These are phyloP conservation scores for Aleadryas rufinucha DNA, from an alignment of 2,113 vertebrate species.

Conservation along the genomic window DNA sequence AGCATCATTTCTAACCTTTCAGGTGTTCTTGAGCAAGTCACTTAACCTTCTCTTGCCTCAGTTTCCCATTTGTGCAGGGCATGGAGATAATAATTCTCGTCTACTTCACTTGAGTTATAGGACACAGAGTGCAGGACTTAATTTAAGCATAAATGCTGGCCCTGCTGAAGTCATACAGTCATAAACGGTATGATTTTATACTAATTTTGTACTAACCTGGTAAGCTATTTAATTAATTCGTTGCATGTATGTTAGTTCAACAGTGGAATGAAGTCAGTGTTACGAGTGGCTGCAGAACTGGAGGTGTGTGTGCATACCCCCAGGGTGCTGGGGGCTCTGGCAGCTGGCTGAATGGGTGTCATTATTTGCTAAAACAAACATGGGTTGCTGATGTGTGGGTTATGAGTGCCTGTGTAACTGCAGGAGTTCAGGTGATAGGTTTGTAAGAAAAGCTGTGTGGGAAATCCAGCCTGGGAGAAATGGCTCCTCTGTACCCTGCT, in stretches of 20 bases:
- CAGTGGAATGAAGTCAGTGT: neutral
- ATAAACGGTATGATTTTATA: neutral
- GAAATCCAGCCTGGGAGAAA: neutral
- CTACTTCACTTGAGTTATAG: neutral
- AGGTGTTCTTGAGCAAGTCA: neutral
- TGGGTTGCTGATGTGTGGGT: neutral
- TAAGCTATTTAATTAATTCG: neutral
- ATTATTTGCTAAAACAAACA: neutral
- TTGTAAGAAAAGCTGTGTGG: neutral
- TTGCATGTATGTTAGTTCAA: neutral
- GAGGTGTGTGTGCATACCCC: fast-evolving
- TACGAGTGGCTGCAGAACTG: neutral
- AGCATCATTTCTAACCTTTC: neutral
- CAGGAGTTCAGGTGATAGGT: neutral
- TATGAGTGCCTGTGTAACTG: neutral
- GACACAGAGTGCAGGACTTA: neutral
- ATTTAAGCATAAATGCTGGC: neutral
- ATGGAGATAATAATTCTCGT: neutral
- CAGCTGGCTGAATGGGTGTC: neutral
- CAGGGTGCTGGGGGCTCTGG: neutral
- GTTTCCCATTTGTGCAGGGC: neutral
- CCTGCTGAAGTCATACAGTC: neutral
- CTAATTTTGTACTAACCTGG: neutral
- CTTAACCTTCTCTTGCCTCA: neutral
- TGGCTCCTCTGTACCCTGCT: neutral